Evolutionary conservation across 1,140 invertebrate species (phyloP).

Genomic region (Druon quercuslanigerum): DNA sequence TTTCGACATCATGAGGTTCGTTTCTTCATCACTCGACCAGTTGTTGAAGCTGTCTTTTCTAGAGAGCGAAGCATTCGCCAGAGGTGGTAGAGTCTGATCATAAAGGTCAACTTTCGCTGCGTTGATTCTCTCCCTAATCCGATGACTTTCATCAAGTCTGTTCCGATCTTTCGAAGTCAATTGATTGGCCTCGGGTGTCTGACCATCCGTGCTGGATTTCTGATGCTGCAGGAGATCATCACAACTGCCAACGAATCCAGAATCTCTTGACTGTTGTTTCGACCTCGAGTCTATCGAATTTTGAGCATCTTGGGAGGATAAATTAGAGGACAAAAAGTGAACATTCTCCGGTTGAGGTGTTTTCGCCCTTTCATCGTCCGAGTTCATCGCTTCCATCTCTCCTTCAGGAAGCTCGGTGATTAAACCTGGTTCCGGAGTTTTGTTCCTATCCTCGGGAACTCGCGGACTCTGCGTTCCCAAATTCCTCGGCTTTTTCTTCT

Average conservation of each 20-base stretch:
- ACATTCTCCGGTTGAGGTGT: constrained; percentile 79
- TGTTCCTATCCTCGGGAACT: constrained; percentile 71
- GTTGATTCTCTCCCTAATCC: constrained; percentile 44
- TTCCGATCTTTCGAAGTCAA: constrained; percentile 48
- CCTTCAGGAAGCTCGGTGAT: constrained; percentile 62
- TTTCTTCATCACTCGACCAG: constrained; percentile 95
- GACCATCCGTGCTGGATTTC: constrained; percentile 57
- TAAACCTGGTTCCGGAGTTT: constrained; percentile 76
- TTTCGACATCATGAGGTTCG: constrained; percentile 95
- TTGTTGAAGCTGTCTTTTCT: constrained; percentile 94
- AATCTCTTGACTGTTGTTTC: constrained; percentile 89
- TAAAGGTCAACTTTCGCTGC: constrained; percentile 40
- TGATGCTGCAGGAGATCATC: constrained; percentile 87
- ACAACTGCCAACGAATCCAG: constrained; percentile 91
- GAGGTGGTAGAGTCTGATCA: constrained; percentile 56
- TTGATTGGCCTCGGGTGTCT: constrained; percentile 44
- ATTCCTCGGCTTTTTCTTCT: constrained; percentile 80
- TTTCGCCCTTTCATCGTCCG: constrained; percentile 77
- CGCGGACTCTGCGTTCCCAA: constrained; percentile 70
- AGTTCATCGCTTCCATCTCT: constrained; percentile 59
- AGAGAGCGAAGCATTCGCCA: constrained; percentile 76
- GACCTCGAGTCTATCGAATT: constrained; percentile 51
- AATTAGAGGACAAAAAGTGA: constrained; percentile 39
- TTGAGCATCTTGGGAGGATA: constrained; percentile 30
- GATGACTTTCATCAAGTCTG: constrained; percentile 44